Evolutionary conservation across 2,797 vertebrate species (phyloP).

Genomic region (Pyrocephalus nanus): DNA sequence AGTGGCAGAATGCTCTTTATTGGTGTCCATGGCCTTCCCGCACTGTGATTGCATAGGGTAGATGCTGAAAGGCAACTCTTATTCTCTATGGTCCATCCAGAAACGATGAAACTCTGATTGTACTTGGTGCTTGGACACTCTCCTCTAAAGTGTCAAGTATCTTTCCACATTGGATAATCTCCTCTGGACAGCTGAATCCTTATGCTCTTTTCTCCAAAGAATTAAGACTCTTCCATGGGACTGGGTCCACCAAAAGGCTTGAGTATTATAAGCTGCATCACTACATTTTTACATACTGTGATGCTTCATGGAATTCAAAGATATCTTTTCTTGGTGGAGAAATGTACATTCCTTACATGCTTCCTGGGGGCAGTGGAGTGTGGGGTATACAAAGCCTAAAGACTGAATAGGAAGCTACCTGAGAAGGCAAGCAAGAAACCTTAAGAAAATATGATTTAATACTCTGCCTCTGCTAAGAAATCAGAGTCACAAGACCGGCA

Average conservation of each 20-base stretch:
- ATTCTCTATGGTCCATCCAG: not conserved
- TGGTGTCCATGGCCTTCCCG: not conserved
- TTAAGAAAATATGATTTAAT: not conserved
- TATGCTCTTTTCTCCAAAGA: not conserved
- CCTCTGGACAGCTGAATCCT: not conserved
- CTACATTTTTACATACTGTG: not conserved
- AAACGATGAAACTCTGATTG: not conserved
- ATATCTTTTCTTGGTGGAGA: not conserved
- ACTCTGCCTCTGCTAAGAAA: not conserved
- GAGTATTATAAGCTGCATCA: not conserved
- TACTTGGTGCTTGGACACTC: not conserved
- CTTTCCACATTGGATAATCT: not conserved
- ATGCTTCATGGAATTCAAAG: not conserved
- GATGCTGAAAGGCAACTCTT: not conserved
- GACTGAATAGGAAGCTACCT: not conserved
- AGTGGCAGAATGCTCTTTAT: not conserved
- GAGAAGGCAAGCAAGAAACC: not conserved
- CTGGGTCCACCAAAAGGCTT: not conserved
- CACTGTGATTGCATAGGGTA: not conserved
- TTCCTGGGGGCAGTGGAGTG: not conserved
- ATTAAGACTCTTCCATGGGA: not conserved
- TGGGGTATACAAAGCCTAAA: not conserved
- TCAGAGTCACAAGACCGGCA: not conserved
- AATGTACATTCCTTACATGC: not conserved
- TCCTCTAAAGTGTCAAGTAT: not conserved